phyloP scores from a whole-genome alignment of 2,797 vertebrate genomes.

The Chelmon rostratus region DNA sequence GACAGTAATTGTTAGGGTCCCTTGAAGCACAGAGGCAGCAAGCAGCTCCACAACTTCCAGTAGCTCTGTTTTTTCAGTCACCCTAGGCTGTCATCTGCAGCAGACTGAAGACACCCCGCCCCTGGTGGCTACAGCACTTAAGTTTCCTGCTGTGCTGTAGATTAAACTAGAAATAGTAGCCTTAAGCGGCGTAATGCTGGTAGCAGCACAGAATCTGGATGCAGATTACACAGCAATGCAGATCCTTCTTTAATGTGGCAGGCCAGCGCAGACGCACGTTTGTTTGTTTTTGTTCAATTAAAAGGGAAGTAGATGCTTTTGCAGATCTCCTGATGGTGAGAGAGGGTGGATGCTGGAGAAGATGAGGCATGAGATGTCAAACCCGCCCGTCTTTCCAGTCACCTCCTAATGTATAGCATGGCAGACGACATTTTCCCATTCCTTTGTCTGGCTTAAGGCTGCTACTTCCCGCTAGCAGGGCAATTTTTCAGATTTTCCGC shows the following conservation, averaged over 20 bases:
- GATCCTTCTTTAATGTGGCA: conserved; percentile 2
- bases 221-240: conserved; percentile 10
- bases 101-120: conserved; percentile 58
- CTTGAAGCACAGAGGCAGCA: conserved; percentile 20
- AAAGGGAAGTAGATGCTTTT: conserved; percentile 15
- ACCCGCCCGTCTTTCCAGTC: conserved; percentile 30
- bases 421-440: conserved; percentile 55
- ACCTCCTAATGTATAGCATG: conserved; percentile 9
- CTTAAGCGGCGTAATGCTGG: conserved; percentile 14
- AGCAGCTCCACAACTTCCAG: conserved; percentile 36
- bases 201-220: conserved; percentile 18
- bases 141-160: conserved; percentile 54
- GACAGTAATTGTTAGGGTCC: conserved; percentile 54
- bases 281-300: conserved; percentile 21
- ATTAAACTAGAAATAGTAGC: conserved; percentile 59
- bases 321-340: background rate
- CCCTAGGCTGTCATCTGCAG: conserved; percentile 72
- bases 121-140: conserved; percentile 49
- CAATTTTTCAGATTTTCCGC: conserved; percentile 66
- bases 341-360: conserved; percentile 11
- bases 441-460: conserved; percentile 72
- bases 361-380: conserved; percentile 18
- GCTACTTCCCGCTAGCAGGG: conserved; percentile 52
- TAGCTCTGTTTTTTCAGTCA: conserved; percentile 20
- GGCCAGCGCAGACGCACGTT: background rate